Percentiles rank a stretch among this genome's conserved stretches.
phyloP scores from a whole-genome alignment of 2,797 vertebrate genomes.

The Thalassophryne amazonica region DNA sequence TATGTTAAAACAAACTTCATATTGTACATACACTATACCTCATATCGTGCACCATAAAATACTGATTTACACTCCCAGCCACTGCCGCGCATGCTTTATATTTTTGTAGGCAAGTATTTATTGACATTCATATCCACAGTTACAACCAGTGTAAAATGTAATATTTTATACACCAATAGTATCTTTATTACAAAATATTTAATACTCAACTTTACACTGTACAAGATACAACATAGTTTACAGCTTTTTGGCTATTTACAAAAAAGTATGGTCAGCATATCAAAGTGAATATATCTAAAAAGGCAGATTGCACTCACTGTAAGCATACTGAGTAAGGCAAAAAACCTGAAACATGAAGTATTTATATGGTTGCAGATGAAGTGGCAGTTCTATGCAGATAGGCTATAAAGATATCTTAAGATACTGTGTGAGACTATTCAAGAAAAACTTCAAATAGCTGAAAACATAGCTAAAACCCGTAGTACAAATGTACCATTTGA shows the following conservation, averaged over 20 bases:
- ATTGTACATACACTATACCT: background rate
- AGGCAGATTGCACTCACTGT: conserved; percentile 80
- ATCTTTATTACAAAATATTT: conserved; percentile 82
- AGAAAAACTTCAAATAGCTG: no score
- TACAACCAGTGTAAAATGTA: background rate
- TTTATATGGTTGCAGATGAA: conserved; percentile 67
- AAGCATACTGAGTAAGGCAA: conserved; percentile 82
- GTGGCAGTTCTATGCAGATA: conserved; percentile 50
- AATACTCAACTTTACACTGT: conserved; percentile 80
- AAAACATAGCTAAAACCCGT: no score
- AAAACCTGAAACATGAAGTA: conserved; percentile 60
- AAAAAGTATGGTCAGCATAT: conserved; percentile 78
- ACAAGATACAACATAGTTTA: conserved; percentile 79
- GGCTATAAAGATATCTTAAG: conserved; percentile 46
- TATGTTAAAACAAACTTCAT: no score
- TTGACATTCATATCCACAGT: background rate
- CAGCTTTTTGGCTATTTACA: conserved; percentile 79
- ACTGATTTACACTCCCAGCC: background rate
- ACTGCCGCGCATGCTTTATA: background rate
- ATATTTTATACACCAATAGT: conserved; percentile 77
- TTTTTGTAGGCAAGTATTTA: background rate
- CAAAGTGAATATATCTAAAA: conserved; percentile 81
- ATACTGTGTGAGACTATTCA: no score
- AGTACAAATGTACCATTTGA: no score
- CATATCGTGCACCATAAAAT: background rate